phyloP scores from a whole-genome alignment of 1,140 invertebrate genomes.

The Tachypleus tridentatus region DNA sequence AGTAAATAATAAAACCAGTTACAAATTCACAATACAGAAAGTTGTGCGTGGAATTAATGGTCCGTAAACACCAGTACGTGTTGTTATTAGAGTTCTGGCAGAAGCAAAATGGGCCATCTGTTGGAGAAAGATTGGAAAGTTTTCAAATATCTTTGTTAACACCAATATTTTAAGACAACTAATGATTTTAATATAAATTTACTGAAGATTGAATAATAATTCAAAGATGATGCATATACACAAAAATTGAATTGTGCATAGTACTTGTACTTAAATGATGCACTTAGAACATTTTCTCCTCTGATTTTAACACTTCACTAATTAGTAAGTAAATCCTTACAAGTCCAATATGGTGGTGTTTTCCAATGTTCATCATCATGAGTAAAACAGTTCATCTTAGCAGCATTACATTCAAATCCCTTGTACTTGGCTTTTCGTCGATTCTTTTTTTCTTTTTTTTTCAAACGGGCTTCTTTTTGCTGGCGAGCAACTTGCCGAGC shows the following conservation, averaged over 20 bases:
- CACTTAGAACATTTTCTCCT: no score
- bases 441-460: conserved; percentile 60
- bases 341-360: conserved; percentile 83
- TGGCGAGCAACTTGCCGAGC: conserved; percentile 38
- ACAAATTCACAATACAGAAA: conserved; percentile 97
- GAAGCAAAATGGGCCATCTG: conserved; percentile 86
- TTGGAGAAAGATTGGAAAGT: no score
- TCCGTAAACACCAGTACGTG: conserved; percentile 91
- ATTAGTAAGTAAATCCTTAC: conserved; percentile 29
- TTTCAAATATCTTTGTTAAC: no score
- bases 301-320: no score
- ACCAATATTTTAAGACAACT: no score
- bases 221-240: no score
- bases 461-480: conserved; percentile 54
- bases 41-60: conserved; percentile 90
- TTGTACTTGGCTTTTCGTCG: conserved; percentile 30
- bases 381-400: conserved; percentile 86
- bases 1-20: conserved; percentile 85
- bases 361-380: conserved; percentile 93
- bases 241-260: no score
- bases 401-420: conserved; percentile 59
- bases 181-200: no score
- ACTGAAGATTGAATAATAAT: no score
- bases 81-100: conserved; percentile 99
- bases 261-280: no score